Conservation (phyloP, 2,113 vertebrate genomes). For the Leucoraja erinaceus region DNA sequence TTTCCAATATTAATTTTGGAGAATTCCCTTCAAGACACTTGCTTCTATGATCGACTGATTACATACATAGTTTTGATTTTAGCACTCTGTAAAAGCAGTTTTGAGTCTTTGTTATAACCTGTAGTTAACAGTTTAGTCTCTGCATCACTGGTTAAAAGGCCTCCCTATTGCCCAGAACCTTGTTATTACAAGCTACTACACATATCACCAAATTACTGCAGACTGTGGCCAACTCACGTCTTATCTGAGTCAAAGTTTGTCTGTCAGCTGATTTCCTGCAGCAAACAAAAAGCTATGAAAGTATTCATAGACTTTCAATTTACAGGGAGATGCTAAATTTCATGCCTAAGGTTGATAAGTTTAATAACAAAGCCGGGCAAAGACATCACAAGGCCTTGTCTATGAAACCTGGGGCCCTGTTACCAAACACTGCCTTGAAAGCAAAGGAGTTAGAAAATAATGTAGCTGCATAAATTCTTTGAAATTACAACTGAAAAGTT, state of each 20-base stretch:
- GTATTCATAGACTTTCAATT: constrained; percentile 25
- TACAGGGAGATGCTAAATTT: constrained; percentile 29
- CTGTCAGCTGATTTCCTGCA: constrained; percentile 22
- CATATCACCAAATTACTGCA: constrained; percentile 5
- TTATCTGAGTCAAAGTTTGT: not conserved
- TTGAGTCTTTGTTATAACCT: not conserved
- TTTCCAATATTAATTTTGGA: not conserved
- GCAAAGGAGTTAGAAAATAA: not conserved
- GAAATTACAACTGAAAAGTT: too few species aligned
- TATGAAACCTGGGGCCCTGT: not conserved
- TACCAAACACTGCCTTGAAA: not conserved
- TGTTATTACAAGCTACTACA: constrained; percentile 31
- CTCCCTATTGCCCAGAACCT: not conserved
- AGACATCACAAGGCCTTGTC: not conserved
- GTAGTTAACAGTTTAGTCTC: not conserved
- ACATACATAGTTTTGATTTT: not conserved
- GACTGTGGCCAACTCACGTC: not conserved
- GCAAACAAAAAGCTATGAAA: constrained; percentile 17
- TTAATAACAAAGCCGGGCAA: not conserved
- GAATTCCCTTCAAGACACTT: not conserved
- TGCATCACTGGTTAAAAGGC: not conserved
- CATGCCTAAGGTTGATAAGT: not conserved
- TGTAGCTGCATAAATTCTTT: not conserved
- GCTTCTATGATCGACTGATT: not conserved
- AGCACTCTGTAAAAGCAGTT: not conserved